These are phyloP conservation scores for Anguilla megastoma DNA, from an alignment of 2,797 vertebrate genomes.

Conservation along the genomic window DNA sequence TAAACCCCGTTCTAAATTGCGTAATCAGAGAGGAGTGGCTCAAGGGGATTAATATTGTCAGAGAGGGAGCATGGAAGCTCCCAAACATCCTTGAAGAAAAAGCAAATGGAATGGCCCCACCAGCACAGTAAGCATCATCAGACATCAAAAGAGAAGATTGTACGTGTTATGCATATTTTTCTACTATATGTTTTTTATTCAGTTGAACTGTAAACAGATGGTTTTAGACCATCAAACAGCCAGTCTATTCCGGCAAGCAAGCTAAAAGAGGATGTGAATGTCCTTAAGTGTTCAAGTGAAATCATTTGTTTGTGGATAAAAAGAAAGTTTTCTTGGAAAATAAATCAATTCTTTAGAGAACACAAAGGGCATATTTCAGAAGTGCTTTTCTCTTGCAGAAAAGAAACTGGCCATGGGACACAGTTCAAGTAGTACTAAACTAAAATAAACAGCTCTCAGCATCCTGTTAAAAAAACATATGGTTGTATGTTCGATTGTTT, in stretches of 20 bases:
- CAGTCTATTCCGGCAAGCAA: not conserved
- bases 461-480: not conserved
- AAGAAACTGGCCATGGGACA: not conserved
- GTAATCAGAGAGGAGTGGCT: conserved; percentile 4
- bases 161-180: not conserved
- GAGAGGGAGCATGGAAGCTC: not conserved
- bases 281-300: not conserved
- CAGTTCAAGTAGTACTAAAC: not conserved
- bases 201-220: not conserved
- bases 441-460: conserved; percentile 11
- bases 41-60: conserved; percentile 7
- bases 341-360: not conserved
- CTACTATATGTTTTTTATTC: not conserved
- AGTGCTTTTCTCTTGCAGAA: not conserved
- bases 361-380: not conserved
- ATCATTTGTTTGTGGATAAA: not conserved
- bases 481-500: not conserved
- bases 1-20: conserved; percentile 18
- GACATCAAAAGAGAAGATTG: not conserved
- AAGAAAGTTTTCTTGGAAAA: not conserved
- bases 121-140: not conserved
- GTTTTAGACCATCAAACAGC: not conserved
- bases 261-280: not conserved
- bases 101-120: conserved; percentile 26
- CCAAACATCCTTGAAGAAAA: conserved; percentile 23